A percentile compares a stretch with the other conserved stretches of the same genome.
Evolutionary conservation across 2,888 invertebrate genomes (phyloP).

Genomic region (Thereva unica): DNA sequence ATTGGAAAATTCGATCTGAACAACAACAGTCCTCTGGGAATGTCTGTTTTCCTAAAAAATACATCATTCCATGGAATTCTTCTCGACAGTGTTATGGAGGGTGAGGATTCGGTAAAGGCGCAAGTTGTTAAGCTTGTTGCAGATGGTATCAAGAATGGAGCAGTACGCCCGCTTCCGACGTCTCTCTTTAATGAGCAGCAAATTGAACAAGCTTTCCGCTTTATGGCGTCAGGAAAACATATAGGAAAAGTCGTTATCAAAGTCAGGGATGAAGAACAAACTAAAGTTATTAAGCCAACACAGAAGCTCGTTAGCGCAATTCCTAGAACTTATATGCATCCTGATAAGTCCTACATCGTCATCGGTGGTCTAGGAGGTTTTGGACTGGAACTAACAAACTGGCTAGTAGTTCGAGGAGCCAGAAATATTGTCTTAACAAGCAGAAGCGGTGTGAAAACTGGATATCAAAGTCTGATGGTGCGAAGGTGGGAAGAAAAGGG

Average conservation of each 20-base stretch:
- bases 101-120: slow-evolving; percentile 69
- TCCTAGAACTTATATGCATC: slow-evolving; percentile 83
- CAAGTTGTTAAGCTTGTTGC: slow-evolving; percentile 77
- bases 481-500: slow-evolving; percentile 68
- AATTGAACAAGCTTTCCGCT: slow-evolving; percentile 89
- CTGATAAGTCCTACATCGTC: slow-evolving; percentile 74
- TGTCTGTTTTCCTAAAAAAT: slow-evolving; percentile 95
- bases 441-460: slow-evolving; percentile 85
- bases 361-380: slow-evolving; percentile 96
- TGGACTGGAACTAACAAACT: slow-evolving; percentile 89
- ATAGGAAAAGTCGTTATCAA: slow-evolving; percentile 95
- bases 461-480: slow-evolving; percentile 88
- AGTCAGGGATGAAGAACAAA: slow-evolving; percentile 79
- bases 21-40: slow-evolving; percentile 77
- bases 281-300: slow-evolving; percentile 58
- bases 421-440: slow-evolving; percentile 83
- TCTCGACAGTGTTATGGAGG: slow-evolving; percentile 89
- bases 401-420: slow-evolving; percentile 88
- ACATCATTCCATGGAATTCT: slow-evolving; percentile 97
- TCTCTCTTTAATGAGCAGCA: slow-evolving; percentile 85
- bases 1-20: slow-evolving; percentile 97
- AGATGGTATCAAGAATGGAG: slow-evolving; percentile 85
- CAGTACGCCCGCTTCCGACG: slow-evolving; percentile 86
- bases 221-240: slow-evolving; percentile 96
- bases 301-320: slow-evolving; percentile 74